These are phyloP conservation scores for Diabrotica virgifera DNA, from an alignment of 1,140 invertebrate genomes.

Conservation along the genomic window DNA sequence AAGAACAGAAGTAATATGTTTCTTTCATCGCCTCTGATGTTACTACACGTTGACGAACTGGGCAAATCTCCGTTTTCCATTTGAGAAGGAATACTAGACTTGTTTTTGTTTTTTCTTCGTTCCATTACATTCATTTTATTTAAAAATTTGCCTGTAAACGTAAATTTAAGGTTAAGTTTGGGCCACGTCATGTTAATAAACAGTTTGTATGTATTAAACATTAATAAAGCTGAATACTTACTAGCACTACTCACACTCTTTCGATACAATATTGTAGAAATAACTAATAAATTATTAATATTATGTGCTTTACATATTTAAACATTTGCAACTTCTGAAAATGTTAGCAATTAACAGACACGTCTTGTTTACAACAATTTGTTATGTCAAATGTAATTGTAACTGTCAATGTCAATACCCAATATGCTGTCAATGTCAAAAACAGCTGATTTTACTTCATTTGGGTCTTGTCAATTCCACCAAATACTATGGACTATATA, in stretches of 20 bases:
- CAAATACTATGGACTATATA: no score
- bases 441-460: no score
- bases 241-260: not conserved
- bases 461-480: no score
- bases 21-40: conserved; percentile 60
- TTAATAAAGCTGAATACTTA: not conserved
- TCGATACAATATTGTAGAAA: no score
- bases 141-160: not conserved
- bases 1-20: conserved; percentile 87
- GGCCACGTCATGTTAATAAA: not conserved
- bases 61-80: not conserved
- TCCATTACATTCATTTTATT: conserved; percentile 22
- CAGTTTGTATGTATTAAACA: not conserved
- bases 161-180: not conserved
- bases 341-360: no score
- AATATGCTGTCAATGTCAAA: no score
- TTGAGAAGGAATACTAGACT: conserved; percentile 2
- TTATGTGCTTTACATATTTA: no score
- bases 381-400: no score
- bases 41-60: conserved; percentile 9
- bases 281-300: no score
- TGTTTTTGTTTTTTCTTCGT: conserved; percentile 24
- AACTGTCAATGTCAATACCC: no score
- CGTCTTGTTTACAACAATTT: no score
- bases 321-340: no score